Evolutionary conservation across 2,797 vertebrate genomes (phyloP).

Genomic region (Sebastes oblongus): DNA sequence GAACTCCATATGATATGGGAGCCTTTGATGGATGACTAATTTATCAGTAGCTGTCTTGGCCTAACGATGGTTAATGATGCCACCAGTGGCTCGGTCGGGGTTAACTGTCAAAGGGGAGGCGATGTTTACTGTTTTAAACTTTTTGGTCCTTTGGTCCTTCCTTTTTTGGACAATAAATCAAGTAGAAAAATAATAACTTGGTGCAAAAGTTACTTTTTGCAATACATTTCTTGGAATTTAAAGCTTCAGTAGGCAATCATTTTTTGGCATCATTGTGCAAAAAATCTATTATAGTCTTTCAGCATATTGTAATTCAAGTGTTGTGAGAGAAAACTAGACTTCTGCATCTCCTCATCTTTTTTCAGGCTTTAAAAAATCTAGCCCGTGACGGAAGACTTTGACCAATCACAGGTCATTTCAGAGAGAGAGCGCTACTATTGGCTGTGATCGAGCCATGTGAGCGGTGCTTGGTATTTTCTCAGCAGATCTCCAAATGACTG

Average conservation of each 20-base stretch:
- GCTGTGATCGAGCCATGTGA: fast-evolving
- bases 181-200: neutral
- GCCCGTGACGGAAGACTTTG: too few species aligned
- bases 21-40: slow-evolving; percentile 80
- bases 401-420: too few species aligned
- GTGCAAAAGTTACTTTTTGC: neutral
- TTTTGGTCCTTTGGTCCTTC: neutral
- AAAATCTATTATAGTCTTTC: fast-evolving
- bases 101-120: slow-evolving; percentile 35
- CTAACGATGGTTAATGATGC: slow-evolving; percentile 78
- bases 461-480: too few species aligned
- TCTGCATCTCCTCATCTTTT: too few species aligned
- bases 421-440: too few species aligned
- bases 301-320: too few species aligned
- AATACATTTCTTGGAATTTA: neutral
- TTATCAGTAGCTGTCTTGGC: slow-evolving; percentile 77
- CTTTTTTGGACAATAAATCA: neutral
- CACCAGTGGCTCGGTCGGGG: slow-evolving; percentile 39
- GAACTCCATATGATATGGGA: slow-evolving; percentile 71
- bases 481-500: too few species aligned
- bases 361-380: too few species aligned
- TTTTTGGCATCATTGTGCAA: too few species aligned
- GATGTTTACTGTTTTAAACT: neutral
- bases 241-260: too few species aligned
- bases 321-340: too few species aligned